Evolutionary conservation across 2,113 vertebrate species (phyloP).

Genomic region (Chionomys nivalis): DNA sequence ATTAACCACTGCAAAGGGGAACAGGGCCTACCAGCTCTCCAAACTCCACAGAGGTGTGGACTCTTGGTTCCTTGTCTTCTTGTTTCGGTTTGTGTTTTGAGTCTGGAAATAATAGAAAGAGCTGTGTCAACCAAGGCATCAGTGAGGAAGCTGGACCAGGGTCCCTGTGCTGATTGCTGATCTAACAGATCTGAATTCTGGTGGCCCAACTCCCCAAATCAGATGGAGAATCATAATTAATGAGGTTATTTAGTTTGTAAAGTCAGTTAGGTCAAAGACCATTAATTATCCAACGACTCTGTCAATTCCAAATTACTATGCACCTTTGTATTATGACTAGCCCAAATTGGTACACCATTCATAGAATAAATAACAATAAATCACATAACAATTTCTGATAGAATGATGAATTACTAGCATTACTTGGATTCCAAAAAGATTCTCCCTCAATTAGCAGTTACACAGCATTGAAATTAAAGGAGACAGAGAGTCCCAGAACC

Average conservation of each 20-base stretch:
- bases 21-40: neutral
- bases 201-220: neutral
- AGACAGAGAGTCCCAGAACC: conserved; percentile 50
- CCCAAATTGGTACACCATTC: conserved; percentile 65
- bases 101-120: neutral
- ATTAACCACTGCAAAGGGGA: neutral
- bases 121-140: neutral
- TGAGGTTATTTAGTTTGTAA: conserved; percentile 38
- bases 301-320: conserved; percentile 74
- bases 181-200: conserved; percentile 8
- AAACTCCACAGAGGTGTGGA: neutral
- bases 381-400: conserved; percentile 65
- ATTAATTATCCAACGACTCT: conserved; percentile 68
- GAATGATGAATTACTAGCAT: conserved; percentile 73
- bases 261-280: conserved; percentile 67
- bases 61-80: neutral
- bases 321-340: conserved; percentile 74
- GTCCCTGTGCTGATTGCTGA: neutral
- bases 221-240: conserved; percentile 68
- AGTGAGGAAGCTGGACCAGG: neutral
- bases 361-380: conserved; percentile 29
- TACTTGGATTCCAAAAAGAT: conserved; percentile 61
- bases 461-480: conserved; percentile 68
- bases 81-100: conserved; percentile 1
- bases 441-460: conserved; percentile 69